These are phyloP conservation scores for Chloroceryle inda DNA, from an alignment of 2,797 vertebrate species.

Conservation along the genomic window DNA sequence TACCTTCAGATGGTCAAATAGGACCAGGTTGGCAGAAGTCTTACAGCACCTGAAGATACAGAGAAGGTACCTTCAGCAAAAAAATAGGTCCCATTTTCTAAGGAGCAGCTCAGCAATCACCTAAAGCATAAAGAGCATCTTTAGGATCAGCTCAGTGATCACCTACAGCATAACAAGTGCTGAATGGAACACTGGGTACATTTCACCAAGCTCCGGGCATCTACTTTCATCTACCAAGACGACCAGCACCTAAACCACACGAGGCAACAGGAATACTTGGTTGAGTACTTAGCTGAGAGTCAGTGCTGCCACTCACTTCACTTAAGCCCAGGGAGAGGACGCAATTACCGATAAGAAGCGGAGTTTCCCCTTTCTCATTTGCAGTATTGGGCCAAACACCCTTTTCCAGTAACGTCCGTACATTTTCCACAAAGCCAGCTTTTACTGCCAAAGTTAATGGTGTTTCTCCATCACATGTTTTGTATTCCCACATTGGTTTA, in stretches of 20 bases:
- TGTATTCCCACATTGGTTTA: constrained; percentile 86
- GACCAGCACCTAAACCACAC: neutral
- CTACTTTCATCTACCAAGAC: neutral
- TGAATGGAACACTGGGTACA: neutral
- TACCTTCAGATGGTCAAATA: neutral
- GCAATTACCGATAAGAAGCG: constrained; percentile 87
- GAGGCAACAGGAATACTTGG: neutral
- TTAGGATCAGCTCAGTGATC: neutral
- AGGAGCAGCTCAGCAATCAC: neutral
- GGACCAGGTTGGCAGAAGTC: neutral
- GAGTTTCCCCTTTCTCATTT: constrained; percentile 88
- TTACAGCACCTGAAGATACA: neutral
- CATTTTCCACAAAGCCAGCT: constrained; percentile 83
- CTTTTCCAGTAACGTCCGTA: constrained; percentile 83
- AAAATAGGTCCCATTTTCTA: neutral
- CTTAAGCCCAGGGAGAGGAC: neutral
- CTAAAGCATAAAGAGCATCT: neutral
- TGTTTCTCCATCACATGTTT: constrained; percentile 87
- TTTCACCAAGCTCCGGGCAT: neutral
- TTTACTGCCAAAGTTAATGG: constrained; percentile 87
- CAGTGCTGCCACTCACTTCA: neutral
- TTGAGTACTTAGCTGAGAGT: neutral
- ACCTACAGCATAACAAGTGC: neutral
- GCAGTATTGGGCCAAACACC: constrained; percentile 85
- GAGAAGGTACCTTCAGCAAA: neutral